Percentiles rank a stretch among this genome's conserved stretches.
Evolutionary conservation across 2,888 invertebrate genomes (phyloP).

Genomic region (Oasisia sp.): DNA sequence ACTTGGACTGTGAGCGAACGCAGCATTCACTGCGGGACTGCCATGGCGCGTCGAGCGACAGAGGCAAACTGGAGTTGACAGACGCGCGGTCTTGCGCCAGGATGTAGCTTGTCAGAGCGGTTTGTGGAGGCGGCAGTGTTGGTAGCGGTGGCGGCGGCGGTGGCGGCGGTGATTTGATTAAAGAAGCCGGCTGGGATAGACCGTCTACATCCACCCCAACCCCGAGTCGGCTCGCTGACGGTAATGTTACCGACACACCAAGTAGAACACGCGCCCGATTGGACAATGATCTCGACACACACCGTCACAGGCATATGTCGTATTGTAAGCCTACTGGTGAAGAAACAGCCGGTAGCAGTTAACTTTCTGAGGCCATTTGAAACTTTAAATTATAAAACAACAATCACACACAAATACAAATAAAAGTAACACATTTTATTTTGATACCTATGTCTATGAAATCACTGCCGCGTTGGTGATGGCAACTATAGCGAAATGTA

Average conservation of each 20-base stretch:
- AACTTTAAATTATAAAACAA: too few species aligned
- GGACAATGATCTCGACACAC: too few species aligned
- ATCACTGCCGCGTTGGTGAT: too few species aligned
- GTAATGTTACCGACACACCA: background rate
- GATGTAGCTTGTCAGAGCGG: background rate
- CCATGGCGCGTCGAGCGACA: background rate
- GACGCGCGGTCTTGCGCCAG: background rate
- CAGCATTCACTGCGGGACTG: conserved; percentile 1
- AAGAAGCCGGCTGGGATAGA: background rate
- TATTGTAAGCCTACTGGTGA: too few species aligned
- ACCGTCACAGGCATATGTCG: too few species aligned
- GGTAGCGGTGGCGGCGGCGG: background rate
- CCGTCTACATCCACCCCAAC: background rate
- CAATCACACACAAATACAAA: too few species aligned
- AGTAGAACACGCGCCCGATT: background rate
- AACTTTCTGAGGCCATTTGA: too few species aligned
- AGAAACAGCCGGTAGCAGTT: too few species aligned
- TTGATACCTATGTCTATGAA: too few species aligned
- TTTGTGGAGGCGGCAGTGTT: background rate
- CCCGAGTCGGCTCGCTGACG: background rate
- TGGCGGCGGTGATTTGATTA: background rate
- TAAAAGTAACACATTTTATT: too few species aligned
- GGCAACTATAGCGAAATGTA: too few species aligned
- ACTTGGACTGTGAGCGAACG: background rate
- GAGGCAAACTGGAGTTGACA: conserved; percentile 11